Base-by-base conservation (phyloP, 2,888 invertebrate genomes). In the Tridacna crocea region DNA sequence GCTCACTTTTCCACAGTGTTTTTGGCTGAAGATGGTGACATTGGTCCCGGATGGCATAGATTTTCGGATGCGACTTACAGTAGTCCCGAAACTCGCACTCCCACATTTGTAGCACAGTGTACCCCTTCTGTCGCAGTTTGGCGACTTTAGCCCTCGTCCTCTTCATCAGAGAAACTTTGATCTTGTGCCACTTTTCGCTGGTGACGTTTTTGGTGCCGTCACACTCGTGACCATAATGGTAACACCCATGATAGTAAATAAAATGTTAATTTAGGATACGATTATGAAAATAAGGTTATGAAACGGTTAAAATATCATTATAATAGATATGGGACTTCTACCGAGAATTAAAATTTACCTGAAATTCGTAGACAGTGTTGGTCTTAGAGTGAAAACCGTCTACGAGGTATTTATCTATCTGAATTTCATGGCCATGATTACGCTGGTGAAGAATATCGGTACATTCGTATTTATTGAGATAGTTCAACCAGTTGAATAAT, bases 401-500 rank as follows among this genome's bases (percentile, higher is more conserved):
- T 10, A 77, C 80, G 0, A 75, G 77, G 36, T 66, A 83, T 36
- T 47, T 63, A 0, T 75, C 80, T 19, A 80, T 27, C n/a, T 72
- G 51, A 22, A 77, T 55, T 55, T 83, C 83, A 19, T 78, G 24
- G 0, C 75, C 80, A 0, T 26, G 27, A 26, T 84, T 84, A 26
- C 79, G 19, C 68, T 82, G 74, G 51, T 86, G 84, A n/a, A n/a
- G 55, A n/a, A 84, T 84, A 24, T 74, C 26, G 6, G 65, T 63
- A 0, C 66, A 70, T 47, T 84, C 75, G 26, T 22, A 47, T 12
- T 60, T 24, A 24, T 73, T 82, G 51, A 83, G n/a, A 24, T 76
- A 84, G 66, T 83, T 77, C 55, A 84, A n/a, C 82, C 85, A 85
- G 63, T 80, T 47, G 51, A 58, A 80, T 1, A 68, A 60, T 58